A percentile compares a stretch with the other conserved stretches of the same genome.
phyloP scores from a whole-genome alignment of 2,888 invertebrate species.

The Torymus texanus region DNA sequence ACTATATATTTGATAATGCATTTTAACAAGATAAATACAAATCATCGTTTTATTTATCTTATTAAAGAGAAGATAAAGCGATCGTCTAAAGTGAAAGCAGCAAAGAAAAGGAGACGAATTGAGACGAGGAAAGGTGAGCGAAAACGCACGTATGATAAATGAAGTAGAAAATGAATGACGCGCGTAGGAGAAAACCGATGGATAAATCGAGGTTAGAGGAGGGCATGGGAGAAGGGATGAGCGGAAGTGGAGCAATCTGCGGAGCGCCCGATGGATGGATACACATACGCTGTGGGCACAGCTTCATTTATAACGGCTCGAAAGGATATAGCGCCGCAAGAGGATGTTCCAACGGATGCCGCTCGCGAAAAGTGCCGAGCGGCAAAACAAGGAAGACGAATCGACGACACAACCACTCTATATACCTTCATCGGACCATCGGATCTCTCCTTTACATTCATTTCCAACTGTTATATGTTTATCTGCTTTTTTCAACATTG shows the following conservation, averaged over 20 bases:
- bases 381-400: conserved; percentile 69
- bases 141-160: conserved; percentile 39
- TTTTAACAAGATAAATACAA: background rate
- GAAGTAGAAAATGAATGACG: conserved; percentile 50
- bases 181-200: conserved; percentile 62
- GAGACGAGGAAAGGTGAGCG: conserved; percentile 45
- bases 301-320: conserved; percentile 67
- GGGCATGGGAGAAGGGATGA: background rate
- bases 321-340: conserved; percentile 61
- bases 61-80: too few species aligned
- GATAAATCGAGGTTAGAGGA: conserved; percentile 64
- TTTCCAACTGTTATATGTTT: conserved; percentile 10
- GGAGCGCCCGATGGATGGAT: conserved; percentile 64
- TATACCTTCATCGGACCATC: background rate
- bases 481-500: background rate
- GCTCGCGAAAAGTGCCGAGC: conserved; percentile 65
- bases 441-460: background rate
- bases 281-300: conserved; percentile 60
- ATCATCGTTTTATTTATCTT: background rate
- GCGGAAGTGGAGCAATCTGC: conserved; percentile 63
- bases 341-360: conserved; percentile 63
- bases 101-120: background rate
- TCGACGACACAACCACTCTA: conserved; percentile 68
- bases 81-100: background rate
- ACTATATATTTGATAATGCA: background rate